Evolutionary conservation across 2,113 vertebrate genomes (phyloP), one percentile per base, ranked within the genome.

Genomic region (Empidonax alnorum): DNA sequence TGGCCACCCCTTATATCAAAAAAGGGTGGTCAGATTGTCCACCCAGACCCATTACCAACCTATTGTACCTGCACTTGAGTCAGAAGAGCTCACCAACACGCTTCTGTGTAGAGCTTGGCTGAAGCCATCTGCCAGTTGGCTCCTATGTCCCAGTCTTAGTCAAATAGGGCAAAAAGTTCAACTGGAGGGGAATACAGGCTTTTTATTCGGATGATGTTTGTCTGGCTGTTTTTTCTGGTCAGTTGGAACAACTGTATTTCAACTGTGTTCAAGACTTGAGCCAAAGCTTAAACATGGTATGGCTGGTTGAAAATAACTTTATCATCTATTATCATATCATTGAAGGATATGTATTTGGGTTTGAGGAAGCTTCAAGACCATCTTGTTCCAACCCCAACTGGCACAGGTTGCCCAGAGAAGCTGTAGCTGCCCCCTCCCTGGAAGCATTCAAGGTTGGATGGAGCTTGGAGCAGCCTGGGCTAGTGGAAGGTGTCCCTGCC

Each of bases 311-410:
- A 58, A 33, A 33, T 44, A 28, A 33, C 61, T 41, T 53, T 1
- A 7, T 58, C 35, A 50, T 50, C 2, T 58, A 28, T 44, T 2
- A 0, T 59, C 2, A 0, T 52, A 61, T 13, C 33, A 67, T 33
- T 39, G 52, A 52, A 67, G 23, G 7, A 5, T 52, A 28, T 52
- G 9, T 52, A 50, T 52, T 75, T 82, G 46, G 39, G 15, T 14
- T 82, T 28, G 28, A 67, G 24, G 20, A 28, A 82, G 23, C 39
- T 75, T 68, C 39, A 61, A 53, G 19, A 53, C 28, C 41, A 31
- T n/a, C 39, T 46, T 7, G 4, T 68, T 82, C 53, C 33, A 75
- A 3, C n/a, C 12, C 12, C 59, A 41, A 14, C 30, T 69, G 25
- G 46, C 25, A 62, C 47, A 62, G 30, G 47, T 27, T 76, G 5